Conservation (phyloP, 2,113 vertebrate species). For the Marcusenius ussheri region DNA sequence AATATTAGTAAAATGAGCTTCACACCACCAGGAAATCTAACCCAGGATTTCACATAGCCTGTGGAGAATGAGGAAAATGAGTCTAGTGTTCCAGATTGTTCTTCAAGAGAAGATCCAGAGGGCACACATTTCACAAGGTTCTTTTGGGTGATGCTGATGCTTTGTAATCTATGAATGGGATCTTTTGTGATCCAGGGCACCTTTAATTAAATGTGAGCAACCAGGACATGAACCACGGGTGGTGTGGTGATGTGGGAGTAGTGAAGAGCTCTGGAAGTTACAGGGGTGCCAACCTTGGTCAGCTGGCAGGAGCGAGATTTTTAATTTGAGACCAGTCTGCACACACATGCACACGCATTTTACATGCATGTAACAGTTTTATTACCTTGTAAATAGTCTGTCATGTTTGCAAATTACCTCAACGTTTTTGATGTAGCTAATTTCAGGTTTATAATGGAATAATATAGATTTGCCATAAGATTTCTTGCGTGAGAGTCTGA, state of each 20-base stretch:
- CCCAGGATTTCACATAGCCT: not conserved
- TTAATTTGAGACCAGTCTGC: too few relatives aligned
- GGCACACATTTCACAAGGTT: not conserved
- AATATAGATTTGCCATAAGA: too few relatives aligned
- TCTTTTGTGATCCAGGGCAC: not conserved
- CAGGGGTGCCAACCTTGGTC: too few relatives aligned
- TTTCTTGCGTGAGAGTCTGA: too few relatives aligned
- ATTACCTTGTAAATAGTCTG: too few relatives aligned
- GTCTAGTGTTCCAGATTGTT: not conserved
- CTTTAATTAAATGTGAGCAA: not conserved
- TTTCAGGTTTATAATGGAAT: too few relatives aligned
- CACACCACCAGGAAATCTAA: not conserved
- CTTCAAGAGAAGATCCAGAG: not conserved
- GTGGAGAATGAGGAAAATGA: not conserved
- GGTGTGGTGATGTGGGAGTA: not conserved
- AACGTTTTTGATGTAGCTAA: too few relatives aligned
- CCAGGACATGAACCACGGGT: not conserved
- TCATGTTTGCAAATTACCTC: too few relatives aligned
- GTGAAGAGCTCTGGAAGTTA: not conserved
- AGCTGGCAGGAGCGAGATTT: too few relatives aligned
- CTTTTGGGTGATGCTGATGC: not conserved
- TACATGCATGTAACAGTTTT: too few relatives aligned
- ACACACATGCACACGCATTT: too few relatives aligned
- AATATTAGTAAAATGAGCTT: not conserved
- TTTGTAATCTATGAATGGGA: not conserved